These are phyloP conservation scores for Cyanoramphus novaezelandiae DNA, from an alignment of 2,113 vertebrate species.

Conservation along the genomic window DNA sequence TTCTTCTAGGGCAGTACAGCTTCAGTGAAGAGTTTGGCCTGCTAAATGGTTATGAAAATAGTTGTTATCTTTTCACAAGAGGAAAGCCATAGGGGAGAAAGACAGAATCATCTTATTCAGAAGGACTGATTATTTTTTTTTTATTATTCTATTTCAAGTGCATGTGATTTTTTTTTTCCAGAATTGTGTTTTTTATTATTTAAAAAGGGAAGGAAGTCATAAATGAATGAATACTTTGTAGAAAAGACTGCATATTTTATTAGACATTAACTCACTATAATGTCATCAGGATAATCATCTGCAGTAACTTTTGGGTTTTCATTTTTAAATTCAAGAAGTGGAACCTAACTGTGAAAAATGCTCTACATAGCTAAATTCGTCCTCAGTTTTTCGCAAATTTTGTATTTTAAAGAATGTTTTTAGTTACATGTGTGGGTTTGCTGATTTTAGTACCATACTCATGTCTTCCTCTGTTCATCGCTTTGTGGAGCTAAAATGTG, in stretches of 20 bases:
- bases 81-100: not conserved
- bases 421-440: not conserved
- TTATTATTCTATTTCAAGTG: not conserved
- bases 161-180: not conserved
- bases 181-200: not conserved
- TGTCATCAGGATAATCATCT: not conserved
- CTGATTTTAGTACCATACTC: not conserved
- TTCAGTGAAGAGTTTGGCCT: not conserved
- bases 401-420: not conserved
- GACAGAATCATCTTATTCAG: not conserved
- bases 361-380: not conserved
- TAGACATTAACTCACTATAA: not conserved
- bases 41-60: not conserved
- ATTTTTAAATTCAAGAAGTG: not conserved
- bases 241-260: not conserved
- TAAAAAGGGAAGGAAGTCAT: not conserved
- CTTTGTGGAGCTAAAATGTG: not conserved
- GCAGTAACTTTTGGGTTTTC: not conserved
- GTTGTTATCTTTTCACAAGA: not conserved
- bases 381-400: not conserved
- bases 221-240: not conserved
- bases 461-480: not conserved
- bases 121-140: not conserved
- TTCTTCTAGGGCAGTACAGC: not conserved
- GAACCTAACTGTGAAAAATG: not conserved